A percentile compares a stretch with the other conserved stretches of the same genome.
These are phyloP conservation scores for Salpingus planirostris DNA, from an alignment of 2,888 invertebrate genomes.

Conservation along the genomic window DNA sequence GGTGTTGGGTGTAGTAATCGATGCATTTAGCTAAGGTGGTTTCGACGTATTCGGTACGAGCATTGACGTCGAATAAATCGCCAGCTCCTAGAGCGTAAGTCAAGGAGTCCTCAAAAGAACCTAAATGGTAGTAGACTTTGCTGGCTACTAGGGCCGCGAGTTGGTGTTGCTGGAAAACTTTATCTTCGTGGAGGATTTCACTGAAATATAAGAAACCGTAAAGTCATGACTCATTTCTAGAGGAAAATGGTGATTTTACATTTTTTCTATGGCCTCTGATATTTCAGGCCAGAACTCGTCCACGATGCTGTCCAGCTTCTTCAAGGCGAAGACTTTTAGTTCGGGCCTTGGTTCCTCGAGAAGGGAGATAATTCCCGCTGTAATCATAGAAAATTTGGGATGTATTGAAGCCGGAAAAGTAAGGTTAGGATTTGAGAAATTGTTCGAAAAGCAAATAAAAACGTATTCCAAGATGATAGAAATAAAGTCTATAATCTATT, in stretches of 20 bases:
- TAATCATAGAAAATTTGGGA: too few relatives aligned
- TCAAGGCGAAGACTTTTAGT: constrained; percentile 86
- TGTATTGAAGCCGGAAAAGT: too few relatives aligned
- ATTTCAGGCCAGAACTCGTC: constrained; percentile 99
- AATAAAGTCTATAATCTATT: too few relatives aligned
- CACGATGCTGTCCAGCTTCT: constrained; percentile 86
- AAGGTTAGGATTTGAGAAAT: too few relatives aligned
- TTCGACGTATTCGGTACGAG: constrained; percentile 90
- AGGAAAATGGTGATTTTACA: constrained; percentile 52
- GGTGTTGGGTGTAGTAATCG: constrained; percentile 88
- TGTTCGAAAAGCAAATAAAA: too few relatives aligned
- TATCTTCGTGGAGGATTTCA: constrained; percentile 93
- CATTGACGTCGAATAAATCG: constrained; percentile 89
- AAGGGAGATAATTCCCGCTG: constrained; percentile 90
- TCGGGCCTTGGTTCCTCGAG: constrained; percentile 91
- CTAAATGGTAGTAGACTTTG: constrained; percentile 96
- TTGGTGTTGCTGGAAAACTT: constrained; percentile 77
- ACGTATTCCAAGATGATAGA: too few relatives aligned
- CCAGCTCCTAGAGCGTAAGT: constrained; percentile 97
- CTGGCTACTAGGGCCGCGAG: constrained; percentile 95
- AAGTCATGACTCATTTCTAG: too few relatives aligned
- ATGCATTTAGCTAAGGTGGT: constrained; percentile 97
- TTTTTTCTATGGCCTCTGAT: constrained; percentile 94
- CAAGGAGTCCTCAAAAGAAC: constrained; percentile 92
- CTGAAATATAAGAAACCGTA: constrained; percentile 36